A percentile compares a stretch with the other conserved stretches of the same genome.
Evolutionary conservation across 2,797 vertebrate species (phyloP).

Genomic region (Rousettus madagascariensis): DNA sequence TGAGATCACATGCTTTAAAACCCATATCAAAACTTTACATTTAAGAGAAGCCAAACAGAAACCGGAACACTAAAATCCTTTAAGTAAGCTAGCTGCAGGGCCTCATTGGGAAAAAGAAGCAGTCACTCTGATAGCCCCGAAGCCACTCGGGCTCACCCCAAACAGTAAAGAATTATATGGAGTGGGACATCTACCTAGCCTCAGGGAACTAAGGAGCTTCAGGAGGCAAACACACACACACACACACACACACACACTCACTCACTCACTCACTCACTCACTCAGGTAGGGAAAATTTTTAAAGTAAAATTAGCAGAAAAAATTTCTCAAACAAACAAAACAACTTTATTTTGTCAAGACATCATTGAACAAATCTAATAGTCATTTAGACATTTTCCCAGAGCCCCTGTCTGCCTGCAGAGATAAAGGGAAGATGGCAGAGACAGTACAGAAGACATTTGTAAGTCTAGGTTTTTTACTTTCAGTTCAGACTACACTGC

Average conservation of each 20-base stretch:
- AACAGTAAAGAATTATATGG: neutral
- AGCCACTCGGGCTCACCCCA: neutral
- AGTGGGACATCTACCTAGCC: neutral
- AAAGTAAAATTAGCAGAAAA: neutral
- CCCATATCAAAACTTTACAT: neutral
- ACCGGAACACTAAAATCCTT: constrained; percentile 57
- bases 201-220: neutral
- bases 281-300: neutral
- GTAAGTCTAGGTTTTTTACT: neutral
- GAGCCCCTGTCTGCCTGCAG: neutral
- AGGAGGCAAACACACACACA: no score
- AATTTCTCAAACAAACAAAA: neutral
- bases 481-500: neutral
- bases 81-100: constrained; percentile 69
- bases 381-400: neutral
- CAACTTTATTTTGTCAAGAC: neutral
- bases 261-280: no score
- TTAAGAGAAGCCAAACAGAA: constrained; percentile 35
- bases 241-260: no score
- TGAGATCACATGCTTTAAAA: constrained; percentile 39
- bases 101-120: constrained; percentile 42
- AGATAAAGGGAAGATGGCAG: neutral
- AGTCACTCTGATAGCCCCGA: neutral
- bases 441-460: neutral
- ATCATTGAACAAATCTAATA: neutral